Evolutionary conservation across 2,113 vertebrate species (phyloP), one percentile per base, ranked within the genome.

Genomic region (Brachyhypopomus gauderio): DNA sequence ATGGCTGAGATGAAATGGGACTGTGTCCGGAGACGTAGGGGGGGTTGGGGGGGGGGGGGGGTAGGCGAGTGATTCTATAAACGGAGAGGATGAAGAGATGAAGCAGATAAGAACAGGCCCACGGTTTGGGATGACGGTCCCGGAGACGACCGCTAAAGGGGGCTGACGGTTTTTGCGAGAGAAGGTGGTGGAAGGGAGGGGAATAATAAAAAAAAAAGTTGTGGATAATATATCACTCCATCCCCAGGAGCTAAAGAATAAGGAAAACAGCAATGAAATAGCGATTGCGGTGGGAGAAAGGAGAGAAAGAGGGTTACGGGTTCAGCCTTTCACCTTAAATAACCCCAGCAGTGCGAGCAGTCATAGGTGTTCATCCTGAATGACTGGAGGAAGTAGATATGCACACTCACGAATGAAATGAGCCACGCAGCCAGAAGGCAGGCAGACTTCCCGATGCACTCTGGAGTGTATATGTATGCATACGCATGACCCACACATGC

Each of bases 1-100:
- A 91, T 90, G 90, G 92, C 89, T 92, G 91, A 90, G 92, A 84
- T 91, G 88, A 91, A 93, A 93, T 92, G 89, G 90, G 91, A 92
- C 91, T 87, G 91, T 92, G 91, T 90, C 90, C 91, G 89, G 88
- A 89, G 88, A 85, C 89, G 0, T 45, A 84, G 76, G 89, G 58
- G 67, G 58, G 27, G n/a, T n/a, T n/a, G 25, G 45, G 45, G 45
- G 87, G 88, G 38, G 67, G 38, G 27, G 23, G 55, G 36, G 66
- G 34, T 59, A 87, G 87, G 88, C 90, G 89, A 88, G 87, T 91
- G 91, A 91, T 92, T 91, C 90, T 91, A 91, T 88, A 90, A 82
- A 79, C 70, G 58, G 63, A 77, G 77, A 30, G 89, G 87, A 86
- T 87, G 87, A 89, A 88, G 85, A 86, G 88, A 92, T 89, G 86